A percentile compares a stretch with the other conserved stretches of the same genome.
These are phyloP conservation scores for Protobothrops flavoviridis DNA, from an alignment of 2,113 vertebrate genomes.

Conservation along the genomic window DNA sequence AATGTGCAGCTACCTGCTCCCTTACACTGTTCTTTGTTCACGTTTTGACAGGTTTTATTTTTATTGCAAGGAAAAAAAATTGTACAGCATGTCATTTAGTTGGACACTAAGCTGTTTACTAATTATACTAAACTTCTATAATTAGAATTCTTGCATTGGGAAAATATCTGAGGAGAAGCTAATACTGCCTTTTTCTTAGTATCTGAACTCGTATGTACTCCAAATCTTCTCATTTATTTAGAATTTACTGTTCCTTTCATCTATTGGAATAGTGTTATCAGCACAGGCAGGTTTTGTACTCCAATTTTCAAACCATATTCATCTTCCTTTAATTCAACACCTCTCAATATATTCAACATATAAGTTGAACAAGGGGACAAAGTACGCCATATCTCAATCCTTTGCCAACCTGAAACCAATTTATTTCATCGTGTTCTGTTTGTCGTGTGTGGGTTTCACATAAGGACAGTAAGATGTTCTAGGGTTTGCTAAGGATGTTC, in stretches of 20 bases:
- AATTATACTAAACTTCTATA: neutral
- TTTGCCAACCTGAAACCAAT: neutral
- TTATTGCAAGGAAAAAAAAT: neutral
- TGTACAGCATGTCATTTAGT: neutral
- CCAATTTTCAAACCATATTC: neutral
- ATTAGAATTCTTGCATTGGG: neutral
- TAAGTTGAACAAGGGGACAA: neutral
- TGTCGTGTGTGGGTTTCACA: neutral
- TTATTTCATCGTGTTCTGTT: neutral
- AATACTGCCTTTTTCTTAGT: neutral
- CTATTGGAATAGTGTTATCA: neutral
- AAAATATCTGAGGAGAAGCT: neutral
- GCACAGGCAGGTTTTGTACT: neutral
- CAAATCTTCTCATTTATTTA: conserved; percentile 15
- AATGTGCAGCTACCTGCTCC: neutral
- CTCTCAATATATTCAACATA: neutral
- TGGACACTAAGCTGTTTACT: neutral
- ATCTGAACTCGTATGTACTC: neutral
- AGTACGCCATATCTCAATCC: neutral
- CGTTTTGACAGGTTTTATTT: neutral
- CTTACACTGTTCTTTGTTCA: neutral
- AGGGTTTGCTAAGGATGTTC: neutral
- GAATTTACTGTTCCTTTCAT: neutral
- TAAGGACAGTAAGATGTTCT: neutral
- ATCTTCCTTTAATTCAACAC: neutral